Evolutionary conservation across 2,888 invertebrate species (phyloP).

Genomic region (Drosophila fulvimacula): DNA sequence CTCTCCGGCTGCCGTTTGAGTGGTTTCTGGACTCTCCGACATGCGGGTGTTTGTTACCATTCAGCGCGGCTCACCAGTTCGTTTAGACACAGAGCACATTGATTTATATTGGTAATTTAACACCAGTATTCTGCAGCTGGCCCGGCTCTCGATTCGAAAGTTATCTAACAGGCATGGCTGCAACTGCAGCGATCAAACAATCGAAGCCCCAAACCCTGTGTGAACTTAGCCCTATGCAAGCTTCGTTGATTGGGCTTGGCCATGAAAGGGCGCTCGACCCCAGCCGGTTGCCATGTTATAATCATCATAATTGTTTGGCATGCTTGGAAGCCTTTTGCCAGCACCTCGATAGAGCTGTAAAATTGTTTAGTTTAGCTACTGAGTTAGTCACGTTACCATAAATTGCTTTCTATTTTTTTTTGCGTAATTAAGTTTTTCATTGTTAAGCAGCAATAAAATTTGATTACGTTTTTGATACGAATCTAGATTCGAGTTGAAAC

Average conservation of each 20-base stretch:
- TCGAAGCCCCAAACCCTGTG: slow-evolving; percentile 28
- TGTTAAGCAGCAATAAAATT: slow-evolving; percentile 32
- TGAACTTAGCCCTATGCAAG: slow-evolving; percentile 26
- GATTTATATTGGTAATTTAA: slow-evolving; percentile 78
- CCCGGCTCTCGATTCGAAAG: slow-evolving; percentile 39
- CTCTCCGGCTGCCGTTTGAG: slow-evolving; percentile 8
- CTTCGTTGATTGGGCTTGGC: slow-evolving; percentile 12
- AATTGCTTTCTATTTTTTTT: slow-evolving; percentile 56
- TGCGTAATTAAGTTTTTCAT: slow-evolving; percentile 31
- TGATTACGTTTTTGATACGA: slow-evolving; percentile 21
- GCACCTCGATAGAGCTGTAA: slow-evolving; percentile 62
- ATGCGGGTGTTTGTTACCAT: slow-evolving; percentile 65
- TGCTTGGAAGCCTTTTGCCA: slow-evolving; percentile 39
- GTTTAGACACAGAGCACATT: slow-evolving; percentile 69
- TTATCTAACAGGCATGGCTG: slow-evolving; percentile 63
- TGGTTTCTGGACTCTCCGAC: slow-evolving; percentile 11
- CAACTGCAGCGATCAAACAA: slow-evolving; percentile 71
- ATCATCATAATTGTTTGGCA: slow-evolving; percentile 72
- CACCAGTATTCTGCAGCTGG: slow-evolving; percentile 71
- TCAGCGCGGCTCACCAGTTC: slow-evolving; percentile 23
- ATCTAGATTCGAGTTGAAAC: neutral
- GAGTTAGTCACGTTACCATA: slow-evolving; percentile 72
- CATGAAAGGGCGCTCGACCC: slow-evolving; percentile 37
- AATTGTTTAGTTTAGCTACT: slow-evolving; percentile 76
- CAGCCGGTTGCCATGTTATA: slow-evolving; percentile 68